phyloP scores from a whole-genome alignment of 2,888 invertebrate species.

The Lasiommata megera region DNA sequence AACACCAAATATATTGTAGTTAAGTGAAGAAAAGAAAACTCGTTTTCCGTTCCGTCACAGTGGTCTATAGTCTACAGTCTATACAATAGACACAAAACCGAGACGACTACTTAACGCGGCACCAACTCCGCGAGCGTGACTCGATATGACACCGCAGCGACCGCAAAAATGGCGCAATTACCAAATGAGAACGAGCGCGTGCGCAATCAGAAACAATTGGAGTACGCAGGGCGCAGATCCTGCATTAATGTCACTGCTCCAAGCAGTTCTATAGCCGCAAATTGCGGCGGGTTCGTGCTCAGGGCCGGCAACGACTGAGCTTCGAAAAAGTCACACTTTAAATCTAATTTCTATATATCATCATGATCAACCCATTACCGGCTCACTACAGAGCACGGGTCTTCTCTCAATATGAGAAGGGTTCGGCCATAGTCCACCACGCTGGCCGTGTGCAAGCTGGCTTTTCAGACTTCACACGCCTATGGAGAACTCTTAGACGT shows the following conservation, averaged over 20 bases:
- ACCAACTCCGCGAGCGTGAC: slow-evolving; percentile 24
- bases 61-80: not conserved
- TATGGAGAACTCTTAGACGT: too few species aligned
- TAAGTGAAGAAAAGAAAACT: too few species aligned
- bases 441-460: too few species aligned
- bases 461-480: too few species aligned
- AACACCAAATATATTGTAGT: too few species aligned
- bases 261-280: slow-evolving; percentile 52
- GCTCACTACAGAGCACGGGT: too few species aligned
- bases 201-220: slow-evolving; percentile 65
- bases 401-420: too few species aligned
- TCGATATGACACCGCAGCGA: slow-evolving; percentile 26
- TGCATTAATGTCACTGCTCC: slow-evolving; percentile 59
- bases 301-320: not conserved
- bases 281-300: slow-evolving; percentile 45
- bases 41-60: too few species aligned
- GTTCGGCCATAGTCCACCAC: too few species aligned
- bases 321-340: too few species aligned
- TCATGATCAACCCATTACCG: too few species aligned
- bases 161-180: slow-evolving; percentile 30
- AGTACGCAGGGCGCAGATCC: slow-evolving; percentile 53
- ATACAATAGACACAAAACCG: slow-evolving; percentile 4
- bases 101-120: slow-evolving; percentile 2
- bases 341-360: too few species aligned
- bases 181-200: slow-evolving; percentile 47